phyloP scores from a whole-genome alignment of 2,888 invertebrate genomes.

The Silvanus unidentatus region DNA sequence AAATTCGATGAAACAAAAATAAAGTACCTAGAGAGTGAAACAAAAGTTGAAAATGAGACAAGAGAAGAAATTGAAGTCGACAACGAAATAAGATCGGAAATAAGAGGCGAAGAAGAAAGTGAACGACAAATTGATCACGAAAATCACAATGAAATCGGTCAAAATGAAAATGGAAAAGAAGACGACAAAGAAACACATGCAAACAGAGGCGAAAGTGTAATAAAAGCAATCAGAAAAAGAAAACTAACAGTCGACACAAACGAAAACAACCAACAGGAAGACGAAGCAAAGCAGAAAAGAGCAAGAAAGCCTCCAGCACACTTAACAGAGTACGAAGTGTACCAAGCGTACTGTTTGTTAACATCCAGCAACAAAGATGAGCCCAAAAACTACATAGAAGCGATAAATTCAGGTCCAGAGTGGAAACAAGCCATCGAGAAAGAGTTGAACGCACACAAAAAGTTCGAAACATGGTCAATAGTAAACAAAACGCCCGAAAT shows the following conservation, averaged over 20 bases:
- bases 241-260: constrained; percentile 6
- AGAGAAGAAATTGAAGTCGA: no score
- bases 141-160: constrained; percentile 4
- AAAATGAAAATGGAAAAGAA: constrained; percentile 6
- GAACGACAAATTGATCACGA: not conserved
- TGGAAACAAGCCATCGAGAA: constrained; percentile 19
- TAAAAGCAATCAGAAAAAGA: constrained; percentile 8
- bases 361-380: constrained; percentile 1
- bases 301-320: constrained; percentile 13
- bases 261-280: constrained; percentile 6
- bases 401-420: not conserved
- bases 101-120: constrained; percentile 6
- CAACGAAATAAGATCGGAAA: constrained; percentile 10
- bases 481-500: constrained; percentile 14
- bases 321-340: constrained; percentile 13
- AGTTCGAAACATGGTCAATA: constrained; percentile 15
- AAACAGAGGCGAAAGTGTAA: constrained; percentile 6
- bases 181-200: constrained; percentile 1
- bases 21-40: not conserved
- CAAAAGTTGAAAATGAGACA: constrained; percentile 1
- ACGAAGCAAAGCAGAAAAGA: constrained; percentile 2
- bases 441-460: constrained; percentile 18
- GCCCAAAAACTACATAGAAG: constrained; percentile 4
- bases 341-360: constrained; percentile 11
- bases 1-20: constrained; percentile 19